phyloP scores from a whole-genome alignment of 1,140 invertebrate genomes.

The Parasteatoda tepidariorum region DNA sequence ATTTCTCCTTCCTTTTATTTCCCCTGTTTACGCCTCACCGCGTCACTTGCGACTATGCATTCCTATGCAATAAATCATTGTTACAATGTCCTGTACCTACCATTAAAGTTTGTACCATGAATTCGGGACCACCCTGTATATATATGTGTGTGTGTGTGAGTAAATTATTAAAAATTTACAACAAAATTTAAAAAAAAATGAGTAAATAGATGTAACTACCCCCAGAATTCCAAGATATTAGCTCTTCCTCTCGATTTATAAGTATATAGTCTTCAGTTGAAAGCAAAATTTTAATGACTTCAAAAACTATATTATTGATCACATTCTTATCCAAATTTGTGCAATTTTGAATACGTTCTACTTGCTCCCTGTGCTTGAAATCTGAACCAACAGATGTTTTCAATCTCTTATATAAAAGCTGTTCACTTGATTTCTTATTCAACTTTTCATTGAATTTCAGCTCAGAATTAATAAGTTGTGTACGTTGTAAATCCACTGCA shows the following conservation, averaged over 20 bases:
- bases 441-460: neutral
- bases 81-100: too few species aligned
- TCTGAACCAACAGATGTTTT: slow-evolving; percentile 60
- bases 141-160: too few species aligned
- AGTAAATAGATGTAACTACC: slow-evolving; percentile 65
- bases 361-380: slow-evolving; percentile 76
- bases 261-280: slow-evolving; percentile 68
- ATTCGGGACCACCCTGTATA: too few species aligned
- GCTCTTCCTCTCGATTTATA: slow-evolving; percentile 63
- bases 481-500: slow-evolving; percentile 62
- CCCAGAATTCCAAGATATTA: slow-evolving; percentile 75
- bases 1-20: too few species aligned
- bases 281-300: slow-evolving; percentile 74
- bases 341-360: slow-evolving; percentile 85
- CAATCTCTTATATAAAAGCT: neutral
- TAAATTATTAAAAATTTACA: neutral
- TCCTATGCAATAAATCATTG: too few species aligned
- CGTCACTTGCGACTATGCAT: too few species aligned
- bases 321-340: slow-evolving; percentile 81
- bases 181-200: neutral
- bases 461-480: slow-evolving; percentile 32
- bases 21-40: too few species aligned
- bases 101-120: too few species aligned
- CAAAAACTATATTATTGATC: slow-evolving; percentile 75
- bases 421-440: neutral